Base-by-base conservation (phyloP, 2,888 invertebrate genomes). In the Melitaea athalia region DNA sequence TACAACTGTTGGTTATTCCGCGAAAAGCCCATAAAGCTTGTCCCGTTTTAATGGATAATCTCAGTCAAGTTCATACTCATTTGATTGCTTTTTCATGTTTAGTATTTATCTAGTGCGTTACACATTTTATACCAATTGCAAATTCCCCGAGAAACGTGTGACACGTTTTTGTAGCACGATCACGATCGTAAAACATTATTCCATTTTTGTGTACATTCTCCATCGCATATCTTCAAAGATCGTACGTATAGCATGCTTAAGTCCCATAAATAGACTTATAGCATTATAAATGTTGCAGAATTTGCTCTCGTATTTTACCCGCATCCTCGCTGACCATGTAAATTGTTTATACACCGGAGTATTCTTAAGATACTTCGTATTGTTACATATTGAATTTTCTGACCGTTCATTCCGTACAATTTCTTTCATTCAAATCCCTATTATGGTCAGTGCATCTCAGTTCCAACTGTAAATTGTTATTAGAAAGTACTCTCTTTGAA, bases 21-120 rank as follows among this genome's bases (percentile, higher is more conserved):
- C 79, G 78, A 82, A 81, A 75, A 79, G 77, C 76, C 79, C 81
- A 85, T 84, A 85, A 86, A 85, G 68, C 64, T 80, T 75, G 78
- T 88, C 85, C 89, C 90, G 90, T 89, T 89, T 80, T 81, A 81
- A 81, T 70, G 43, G 63, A n/a, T 69, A 38, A 59, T 57, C 63
- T 72, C 55, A 49, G 50, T 60, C 67, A 79, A 86, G 85, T 86
- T 85, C 33, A 53, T 63, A 67, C 57, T 65, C 47, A 65, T 63
- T 69, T 57, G 67, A 53, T 71, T 61, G 47, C 63, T 71, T 71
- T 73, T 68, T 69, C 59, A 50, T 24, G 52, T 49, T 15, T 15
- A 57, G 55, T 45, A 33, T 33, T 12, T 64, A 60, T 55, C 55
- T 60, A 24, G 24, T 43, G 33, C 57, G 38, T 67, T 55, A 70